Percentiles rank a stretch among this genome's conserved stretches.
phyloP scores from a whole-genome alignment of 2,888 invertebrate genomes.

The Corythucha ciliata region DNA sequence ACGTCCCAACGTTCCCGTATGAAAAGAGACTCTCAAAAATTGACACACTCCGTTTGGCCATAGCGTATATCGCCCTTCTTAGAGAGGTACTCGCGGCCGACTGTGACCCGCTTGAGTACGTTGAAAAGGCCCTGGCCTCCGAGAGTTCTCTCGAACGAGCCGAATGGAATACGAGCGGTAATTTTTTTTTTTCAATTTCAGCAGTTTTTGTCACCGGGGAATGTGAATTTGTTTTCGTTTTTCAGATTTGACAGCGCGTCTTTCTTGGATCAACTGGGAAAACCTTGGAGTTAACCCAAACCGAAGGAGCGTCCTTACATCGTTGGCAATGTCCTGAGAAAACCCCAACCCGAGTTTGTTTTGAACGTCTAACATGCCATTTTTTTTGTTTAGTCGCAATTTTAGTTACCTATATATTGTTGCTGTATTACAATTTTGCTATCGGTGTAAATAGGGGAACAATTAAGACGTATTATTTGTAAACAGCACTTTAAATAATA shows the following conservation, averaged over 20 bases:
- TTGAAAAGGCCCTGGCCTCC: slow-evolving; percentile 79
- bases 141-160: slow-evolving; percentile 75
- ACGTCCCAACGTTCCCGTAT: slow-evolving; percentile 98
- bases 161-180: slow-evolving; percentile 95
- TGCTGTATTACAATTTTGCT: too few relatives aligned
- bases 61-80: slow-evolving; percentile 92
- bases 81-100: slow-evolving; percentile 80
- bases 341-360: too few relatives aligned
- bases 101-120: slow-evolving; percentile 85
- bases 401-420: too few relatives aligned
- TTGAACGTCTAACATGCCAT: too few relatives aligned
- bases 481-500: too few relatives aligned
- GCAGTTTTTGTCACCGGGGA: slow-evolving; percentile 5
- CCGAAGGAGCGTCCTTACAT: slow-evolving; percentile 69
- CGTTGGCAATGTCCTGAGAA: slow-evolving; percentile 44
- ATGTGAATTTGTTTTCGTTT: slow-evolving; percentile 30
- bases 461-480: too few relatives aligned
- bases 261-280: slow-evolving; percentile 99
- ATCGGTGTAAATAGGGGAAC: too few relatives aligned
- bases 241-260: slow-evolving; percentile 86
- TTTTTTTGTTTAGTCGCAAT: too few relatives aligned
- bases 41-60: slow-evolving; percentile 91
- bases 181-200: slow-evolving; percentile 36
- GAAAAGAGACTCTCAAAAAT: slow-evolving; percentile 98
- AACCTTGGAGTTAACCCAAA: slow-evolving; percentile 90